Evolutionary conservation across 1,140 invertebrate genomes (phyloP).

Genomic region (Leptoteleia sp.): DNA sequence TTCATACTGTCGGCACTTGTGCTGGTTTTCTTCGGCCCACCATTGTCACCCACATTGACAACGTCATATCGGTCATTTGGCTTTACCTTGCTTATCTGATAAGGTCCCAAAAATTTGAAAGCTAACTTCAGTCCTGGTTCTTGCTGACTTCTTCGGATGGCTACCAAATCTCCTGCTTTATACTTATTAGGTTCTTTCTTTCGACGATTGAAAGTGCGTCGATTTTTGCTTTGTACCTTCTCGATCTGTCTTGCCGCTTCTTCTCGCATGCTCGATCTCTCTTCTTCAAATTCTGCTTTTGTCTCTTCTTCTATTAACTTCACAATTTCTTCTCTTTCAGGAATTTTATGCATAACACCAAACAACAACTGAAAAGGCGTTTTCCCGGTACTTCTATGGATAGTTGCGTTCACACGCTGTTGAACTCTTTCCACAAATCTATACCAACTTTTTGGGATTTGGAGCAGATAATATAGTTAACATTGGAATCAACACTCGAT

Average conservation of each 20-base stretch:
- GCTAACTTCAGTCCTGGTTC: neutral
- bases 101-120: conserved; percentile 1
- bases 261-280: no score
- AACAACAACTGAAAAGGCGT: neutral
- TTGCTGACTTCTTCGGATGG: neutral
- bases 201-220: neutral
- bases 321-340: neutral
- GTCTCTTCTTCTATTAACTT: neutral
- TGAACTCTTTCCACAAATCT: neutral
- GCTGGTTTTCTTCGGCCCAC: neutral
- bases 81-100: neutral
- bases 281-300: neutral
- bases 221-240: neutral
- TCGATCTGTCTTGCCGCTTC: neutral
- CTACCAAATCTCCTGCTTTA: neutral
- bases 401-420: neutral
- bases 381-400: neutral
- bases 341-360: neutral
- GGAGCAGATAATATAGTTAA: neutral
- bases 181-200: neutral
- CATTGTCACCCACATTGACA: neutral
- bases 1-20: conserved; percentile 2
- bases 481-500: neutral
- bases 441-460: neutral
- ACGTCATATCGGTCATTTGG: neutral